phyloP scores from a whole-genome alignment of 2,797 vertebrate genomes.

The Mus caroli region DNA sequence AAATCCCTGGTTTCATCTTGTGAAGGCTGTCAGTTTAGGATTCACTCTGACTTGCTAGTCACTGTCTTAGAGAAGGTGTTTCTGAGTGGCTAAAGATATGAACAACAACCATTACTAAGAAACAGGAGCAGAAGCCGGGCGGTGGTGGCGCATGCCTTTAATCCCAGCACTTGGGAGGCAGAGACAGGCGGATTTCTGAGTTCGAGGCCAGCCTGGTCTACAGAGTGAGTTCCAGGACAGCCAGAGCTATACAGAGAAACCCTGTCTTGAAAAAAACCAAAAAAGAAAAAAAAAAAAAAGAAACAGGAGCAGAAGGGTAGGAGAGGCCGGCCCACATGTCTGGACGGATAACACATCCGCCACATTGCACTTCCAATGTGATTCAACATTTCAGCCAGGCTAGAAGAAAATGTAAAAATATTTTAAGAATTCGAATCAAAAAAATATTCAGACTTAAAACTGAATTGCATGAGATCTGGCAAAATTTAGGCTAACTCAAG shows the following conservation, averaged over 20 bases:
- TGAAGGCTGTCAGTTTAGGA: background rate
- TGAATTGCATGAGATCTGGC: background rate
- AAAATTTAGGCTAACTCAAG: slow-evolving; percentile 20
- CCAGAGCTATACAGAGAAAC: no score
- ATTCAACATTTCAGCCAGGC: background rate
- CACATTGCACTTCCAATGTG: background rate
- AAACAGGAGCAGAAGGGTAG: background rate
- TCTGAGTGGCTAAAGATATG: background rate
- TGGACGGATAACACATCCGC: background rate
- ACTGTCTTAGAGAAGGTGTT: slow-evolving; percentile 24
- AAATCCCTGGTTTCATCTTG: slow-evolving; percentile 38
- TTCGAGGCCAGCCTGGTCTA: no score
- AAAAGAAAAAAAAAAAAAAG: no score
- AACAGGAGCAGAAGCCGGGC: background rate
- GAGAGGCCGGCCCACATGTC: background rate
- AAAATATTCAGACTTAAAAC: slow-evolving; percentile 5
- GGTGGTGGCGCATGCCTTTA: no score
- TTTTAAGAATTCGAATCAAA: background rate
- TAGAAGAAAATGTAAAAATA: slow-evolving; percentile 16
- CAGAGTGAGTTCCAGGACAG: no score
- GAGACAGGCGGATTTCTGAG: no score
- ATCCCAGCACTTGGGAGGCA: no score
- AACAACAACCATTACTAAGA: background rate
- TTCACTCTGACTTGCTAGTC: slow-evolving; percentile 32
- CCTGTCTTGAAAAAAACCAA: no score